Evolutionary conservation across 1,140 invertebrate genomes (phyloP), one percentile per base, ranked within the genome.

Genomic region (Drosophila pruinosa): DNA sequence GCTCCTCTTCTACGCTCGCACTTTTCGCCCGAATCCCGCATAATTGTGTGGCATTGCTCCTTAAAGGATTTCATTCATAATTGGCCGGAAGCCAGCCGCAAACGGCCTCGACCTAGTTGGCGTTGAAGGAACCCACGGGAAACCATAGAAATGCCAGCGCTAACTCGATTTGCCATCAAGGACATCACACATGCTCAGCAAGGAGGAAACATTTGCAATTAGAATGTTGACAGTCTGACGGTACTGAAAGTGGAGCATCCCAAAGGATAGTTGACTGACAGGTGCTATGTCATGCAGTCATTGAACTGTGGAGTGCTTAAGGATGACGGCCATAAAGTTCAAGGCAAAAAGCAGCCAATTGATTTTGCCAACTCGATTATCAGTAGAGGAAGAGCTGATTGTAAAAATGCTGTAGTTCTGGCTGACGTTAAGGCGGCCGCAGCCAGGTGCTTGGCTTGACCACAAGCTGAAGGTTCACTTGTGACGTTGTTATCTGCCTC

Each of bases 61-160:
- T 72, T 50, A 62, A 78, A 81, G 78, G 59, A 81, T 75, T 86
- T 75, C 74, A 82, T 88, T 88, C 82, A 86, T 86, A 82, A 86
- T 86, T 81, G 77, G 73, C 56, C 47, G 65, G 59, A 71, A 79
- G 63, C 63, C 38, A 50, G 48, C 53, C 72, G 38, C 24, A 19
- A 31, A 52, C 63, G 80, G 43, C 72, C 76, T 85, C 61, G 81
- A 80, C 76, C 77, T 54, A 72, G 47, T 77, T 81, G n/a, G 4
- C 24, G 28, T 34, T 52, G 43, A 22, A 10, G 56, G 47, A 58
- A 52, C 69, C 81, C 69, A 57, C 69, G 71, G 78, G 77, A 85
- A 77, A 48, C 59, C 64, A 15, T 52, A 68, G 36, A 56, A 36
- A 34, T 10, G 17, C 6, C 26, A 50, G 14, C 43, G 5, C 2